These are phyloP conservation scores for Naja naja DNA, from an alignment of 2,113 vertebrate species.

Conservation along the genomic window DNA sequence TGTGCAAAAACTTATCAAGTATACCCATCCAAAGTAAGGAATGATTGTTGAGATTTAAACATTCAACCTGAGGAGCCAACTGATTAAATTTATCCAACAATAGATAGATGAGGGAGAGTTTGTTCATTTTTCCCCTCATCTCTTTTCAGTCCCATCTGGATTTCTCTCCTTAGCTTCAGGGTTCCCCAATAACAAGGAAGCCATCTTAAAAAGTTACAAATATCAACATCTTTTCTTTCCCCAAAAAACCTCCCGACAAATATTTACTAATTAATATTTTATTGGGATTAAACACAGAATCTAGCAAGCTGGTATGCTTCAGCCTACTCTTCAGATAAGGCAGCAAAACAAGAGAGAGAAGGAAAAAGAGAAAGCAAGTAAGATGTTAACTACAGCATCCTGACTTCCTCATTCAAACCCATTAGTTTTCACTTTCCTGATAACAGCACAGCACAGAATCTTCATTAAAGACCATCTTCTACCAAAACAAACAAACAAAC, in stretches of 20 bases:
- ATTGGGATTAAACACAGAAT: slow-evolving; percentile 7
- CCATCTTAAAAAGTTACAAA: background rate
- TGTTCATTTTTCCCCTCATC: background rate
- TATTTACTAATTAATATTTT: slow-evolving; percentile 20
- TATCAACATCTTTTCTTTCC: background rate
- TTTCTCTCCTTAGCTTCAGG: background rate
- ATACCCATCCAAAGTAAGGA: background rate
- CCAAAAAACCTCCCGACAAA: background rate
- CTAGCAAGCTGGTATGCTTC: background rate
- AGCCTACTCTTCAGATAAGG: background rate
- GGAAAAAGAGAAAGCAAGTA: background rate
- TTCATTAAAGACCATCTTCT: background rate
- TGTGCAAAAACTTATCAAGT: background rate
- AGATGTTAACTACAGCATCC: background rate
- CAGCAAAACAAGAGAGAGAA: background rate
- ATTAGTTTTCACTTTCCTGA: slow-evolving; percentile 23
- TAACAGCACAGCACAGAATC: background rate
- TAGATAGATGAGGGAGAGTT: background rate
- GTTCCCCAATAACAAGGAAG: background rate
- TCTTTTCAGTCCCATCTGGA: background rate
- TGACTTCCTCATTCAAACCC: slow-evolving; percentile 11
- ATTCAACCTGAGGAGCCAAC: background rate
- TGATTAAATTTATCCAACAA: background rate
- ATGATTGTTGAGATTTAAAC: background rate
- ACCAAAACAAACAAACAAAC: background rate